A percentile compares a stretch with the other conserved stretches of the same genome.
Conservation (phyloP, 2,113 vertebrate species). For the Malurus elegans region DNA sequence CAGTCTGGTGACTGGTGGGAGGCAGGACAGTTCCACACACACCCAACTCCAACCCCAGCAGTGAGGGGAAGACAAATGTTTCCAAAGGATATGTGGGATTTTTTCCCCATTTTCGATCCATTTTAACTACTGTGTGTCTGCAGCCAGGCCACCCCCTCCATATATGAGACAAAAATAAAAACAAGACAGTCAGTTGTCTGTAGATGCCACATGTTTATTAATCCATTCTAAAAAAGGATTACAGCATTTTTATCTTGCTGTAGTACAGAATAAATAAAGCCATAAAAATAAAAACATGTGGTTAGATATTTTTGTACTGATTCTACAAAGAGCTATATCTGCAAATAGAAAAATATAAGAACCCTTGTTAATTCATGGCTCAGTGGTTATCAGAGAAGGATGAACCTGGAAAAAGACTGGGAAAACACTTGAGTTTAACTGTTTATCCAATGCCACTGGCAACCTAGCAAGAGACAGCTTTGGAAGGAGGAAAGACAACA, state of each 20-base stretch:
- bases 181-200: neutral
- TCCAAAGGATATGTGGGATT: fast-evolving
- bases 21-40: neutral
- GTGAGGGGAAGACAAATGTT: neutral
- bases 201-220: slow-evolving; percentile 53
- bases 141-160: neutral
- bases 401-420: slow-evolving; percentile 4
- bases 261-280: slow-evolving; percentile 56
- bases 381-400: slow-evolving; percentile 58
- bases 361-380: slow-evolving; percentile 55
- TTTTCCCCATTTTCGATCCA: neutral
- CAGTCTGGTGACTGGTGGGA: neutral
- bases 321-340: slow-evolving; percentile 29
- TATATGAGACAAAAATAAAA: neutral
- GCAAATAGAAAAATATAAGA: slow-evolving; percentile 61
- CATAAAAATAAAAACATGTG: slow-evolving; percentile 59
- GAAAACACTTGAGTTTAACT: neutral
- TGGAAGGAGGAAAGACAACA: fast-evolving
- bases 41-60: neutral
- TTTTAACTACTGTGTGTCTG: neutral
- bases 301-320: slow-evolving; percentile 22
- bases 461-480: neutral
- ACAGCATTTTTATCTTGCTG: slow-evolving; percentile 36
- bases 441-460: neutral
- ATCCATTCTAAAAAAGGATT: neutral